A percentile compares a stretch with the other conserved stretches of the same genome.
phyloP scores from a whole-genome alignment of 2,888 invertebrate species.

The Masnerella sp. region DNA sequence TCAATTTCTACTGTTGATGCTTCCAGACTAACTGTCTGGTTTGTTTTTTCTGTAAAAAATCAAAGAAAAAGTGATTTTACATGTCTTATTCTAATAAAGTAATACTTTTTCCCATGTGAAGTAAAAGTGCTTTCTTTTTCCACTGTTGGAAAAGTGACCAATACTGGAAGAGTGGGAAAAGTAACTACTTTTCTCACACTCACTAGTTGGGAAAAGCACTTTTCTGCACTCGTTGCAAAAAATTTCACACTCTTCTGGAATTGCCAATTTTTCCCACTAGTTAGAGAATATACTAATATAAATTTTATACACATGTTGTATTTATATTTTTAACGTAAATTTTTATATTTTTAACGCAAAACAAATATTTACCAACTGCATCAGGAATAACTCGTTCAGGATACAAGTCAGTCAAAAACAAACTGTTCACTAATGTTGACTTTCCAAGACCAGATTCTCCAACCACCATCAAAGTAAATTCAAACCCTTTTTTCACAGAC shows the following conservation, averaged over 20 bases:
- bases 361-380: slow-evolving; percentile 88
- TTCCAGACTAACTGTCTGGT: slow-evolving; percentile 95
- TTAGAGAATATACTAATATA: background rate
- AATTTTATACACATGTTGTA: background rate
- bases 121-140: too few species aligned
- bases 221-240: too few species aligned
- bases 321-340: background rate
- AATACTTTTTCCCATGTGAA: slow-evolving; percentile 5
- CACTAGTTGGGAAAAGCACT: too few species aligned
- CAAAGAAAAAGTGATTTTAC: background rate
- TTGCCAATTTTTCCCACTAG: background rate
- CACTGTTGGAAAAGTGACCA: too few species aligned
- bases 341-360: background rate
- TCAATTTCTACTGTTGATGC: slow-evolving; percentile 98
- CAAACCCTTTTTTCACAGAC: slow-evolving; percentile 96
- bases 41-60: slow-evolving; percentile 81
- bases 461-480: slow-evolving; percentile 97
- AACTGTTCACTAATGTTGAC: slow-evolving; percentile 95
- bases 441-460: slow-evolving; percentile 97
- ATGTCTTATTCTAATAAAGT: background rate
- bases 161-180: too few species aligned
- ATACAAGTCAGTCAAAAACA: slow-evolving; percentile 96
- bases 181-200: too few species aligned
- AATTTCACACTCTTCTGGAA: too few species aligned
- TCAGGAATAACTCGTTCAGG: slow-evolving; percentile 94